Conservation (phyloP, 2,797 vertebrate genomes). For the Scyliorhinus canicula region DNA sequence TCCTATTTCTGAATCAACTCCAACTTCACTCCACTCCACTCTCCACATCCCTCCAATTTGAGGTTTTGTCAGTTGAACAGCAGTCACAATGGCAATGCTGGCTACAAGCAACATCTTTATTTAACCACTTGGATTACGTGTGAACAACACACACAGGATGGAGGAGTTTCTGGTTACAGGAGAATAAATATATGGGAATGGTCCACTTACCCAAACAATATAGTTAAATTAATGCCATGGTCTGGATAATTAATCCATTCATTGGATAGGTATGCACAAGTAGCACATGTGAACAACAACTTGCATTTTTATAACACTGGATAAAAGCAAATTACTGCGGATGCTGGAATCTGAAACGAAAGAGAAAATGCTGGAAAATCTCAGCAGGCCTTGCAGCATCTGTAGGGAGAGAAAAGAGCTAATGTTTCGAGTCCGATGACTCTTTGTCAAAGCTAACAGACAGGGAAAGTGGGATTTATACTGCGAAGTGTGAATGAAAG, state of each 20-base stretch:
- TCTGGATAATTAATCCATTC: neutral
- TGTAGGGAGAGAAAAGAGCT: no score
- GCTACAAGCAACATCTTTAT: neutral
- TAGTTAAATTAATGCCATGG: neutral
- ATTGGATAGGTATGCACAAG: neutral
- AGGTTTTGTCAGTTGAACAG: neutral
- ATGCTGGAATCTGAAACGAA: no score
- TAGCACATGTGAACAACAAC: neutral
- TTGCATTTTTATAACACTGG: no score
- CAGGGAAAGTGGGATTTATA: no score
- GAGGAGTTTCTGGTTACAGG: neutral
- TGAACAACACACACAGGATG: neutral
- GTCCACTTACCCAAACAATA: neutral
- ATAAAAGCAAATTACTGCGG: no score
- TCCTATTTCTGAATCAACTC: neutral
- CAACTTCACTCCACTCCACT: neutral
- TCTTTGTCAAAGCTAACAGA: no score
- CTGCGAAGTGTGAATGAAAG: no score
- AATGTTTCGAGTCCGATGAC: no score
- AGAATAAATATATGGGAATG: neutral
- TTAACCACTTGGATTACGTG: neutral
- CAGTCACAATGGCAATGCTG: neutral
- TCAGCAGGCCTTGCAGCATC: no score
- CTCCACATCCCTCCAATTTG: no score
- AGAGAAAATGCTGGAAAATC: no score